A percentile compares a stretch with the other conserved stretches of the same genome.
These are phyloP conservation scores for Diaphora mendica DNA, from an alignment of 2,888 invertebrate species.

Conservation along the genomic window DNA sequence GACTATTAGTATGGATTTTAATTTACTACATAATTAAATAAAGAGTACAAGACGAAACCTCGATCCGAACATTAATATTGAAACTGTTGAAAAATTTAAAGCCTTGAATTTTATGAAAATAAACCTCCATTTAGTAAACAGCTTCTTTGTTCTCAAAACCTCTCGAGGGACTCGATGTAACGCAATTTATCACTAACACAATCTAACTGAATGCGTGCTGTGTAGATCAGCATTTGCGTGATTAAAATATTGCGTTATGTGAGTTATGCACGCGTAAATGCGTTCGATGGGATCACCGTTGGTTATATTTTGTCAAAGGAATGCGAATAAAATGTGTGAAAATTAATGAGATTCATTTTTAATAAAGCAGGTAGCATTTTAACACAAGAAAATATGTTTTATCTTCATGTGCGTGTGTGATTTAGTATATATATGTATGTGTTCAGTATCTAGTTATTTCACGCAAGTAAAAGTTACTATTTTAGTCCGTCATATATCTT, in stretches of 20 bases:
- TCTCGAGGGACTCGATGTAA: background rate
- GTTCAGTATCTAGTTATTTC: background rate
- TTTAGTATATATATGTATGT: background rate
- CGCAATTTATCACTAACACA: conserved; percentile 11
- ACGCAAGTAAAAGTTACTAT: background rate
- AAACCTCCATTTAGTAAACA: background rate
- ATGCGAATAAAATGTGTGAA: background rate
- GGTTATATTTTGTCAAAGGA: background rate
- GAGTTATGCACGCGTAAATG: conserved; percentile 8
- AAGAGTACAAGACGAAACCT: background rate
- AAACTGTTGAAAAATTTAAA: background rate
- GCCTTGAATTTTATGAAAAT: background rate
- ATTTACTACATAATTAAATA: background rate
- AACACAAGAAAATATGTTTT: background rate
- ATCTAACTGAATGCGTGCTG: conserved; percentile 4
- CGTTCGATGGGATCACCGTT: background rate
- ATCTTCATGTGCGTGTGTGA: background rate
- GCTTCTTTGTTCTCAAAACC: background rate
- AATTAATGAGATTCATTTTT: too few relatives aligned
- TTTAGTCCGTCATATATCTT: background rate
- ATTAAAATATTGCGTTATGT: conserved; percentile 36
- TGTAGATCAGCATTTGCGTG: conserved; percentile 30
- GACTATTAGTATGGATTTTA: too few relatives aligned
- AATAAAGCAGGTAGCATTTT: background rate
- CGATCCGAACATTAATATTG: background rate